Conservation (phyloP, 2,113 vertebrate genomes). For the Gracilinanus agilis region DNA sequence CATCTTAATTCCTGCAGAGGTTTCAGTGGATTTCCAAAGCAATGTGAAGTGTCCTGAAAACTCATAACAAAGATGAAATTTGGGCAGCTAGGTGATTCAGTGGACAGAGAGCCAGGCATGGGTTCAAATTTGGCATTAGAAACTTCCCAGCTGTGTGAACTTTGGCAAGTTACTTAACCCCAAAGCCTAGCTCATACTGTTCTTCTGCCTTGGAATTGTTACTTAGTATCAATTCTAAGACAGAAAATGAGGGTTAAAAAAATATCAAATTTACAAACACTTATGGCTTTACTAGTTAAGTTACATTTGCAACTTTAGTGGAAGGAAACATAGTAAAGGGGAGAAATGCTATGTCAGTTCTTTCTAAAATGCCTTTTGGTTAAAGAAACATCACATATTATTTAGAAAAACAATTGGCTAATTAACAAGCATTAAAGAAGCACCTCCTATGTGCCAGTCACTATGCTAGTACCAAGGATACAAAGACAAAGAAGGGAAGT, state of each 20-base stretch:
- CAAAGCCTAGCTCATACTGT: no score
- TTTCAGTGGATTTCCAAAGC: constrained; percentile 20
- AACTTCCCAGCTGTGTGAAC: no score
- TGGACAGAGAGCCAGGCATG: no score
- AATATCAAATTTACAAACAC: background rate
- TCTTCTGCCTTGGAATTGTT: no score
- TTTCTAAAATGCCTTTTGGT: background rate
- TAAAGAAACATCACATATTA: background rate
- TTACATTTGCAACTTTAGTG: background rate
- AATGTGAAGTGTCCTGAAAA: constrained; percentile 7
- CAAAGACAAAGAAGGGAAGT: background rate
- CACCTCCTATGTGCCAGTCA: background rate
- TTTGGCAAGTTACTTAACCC: no score
- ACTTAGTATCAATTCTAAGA: no score
- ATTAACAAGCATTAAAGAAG: background rate
- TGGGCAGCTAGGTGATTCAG: no score
- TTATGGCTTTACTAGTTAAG: background rate
- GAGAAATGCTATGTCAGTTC: background rate
- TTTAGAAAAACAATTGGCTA: background rate
- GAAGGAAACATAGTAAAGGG: background rate
- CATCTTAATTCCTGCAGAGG: background rate
- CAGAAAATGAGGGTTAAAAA: no score
- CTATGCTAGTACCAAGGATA: background rate
- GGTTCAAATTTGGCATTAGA: no score
- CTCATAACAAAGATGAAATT: background rate